Conservation (phyloP, 2,888 invertebrate species). For the Chrysomela aeneicollis region DNA sequence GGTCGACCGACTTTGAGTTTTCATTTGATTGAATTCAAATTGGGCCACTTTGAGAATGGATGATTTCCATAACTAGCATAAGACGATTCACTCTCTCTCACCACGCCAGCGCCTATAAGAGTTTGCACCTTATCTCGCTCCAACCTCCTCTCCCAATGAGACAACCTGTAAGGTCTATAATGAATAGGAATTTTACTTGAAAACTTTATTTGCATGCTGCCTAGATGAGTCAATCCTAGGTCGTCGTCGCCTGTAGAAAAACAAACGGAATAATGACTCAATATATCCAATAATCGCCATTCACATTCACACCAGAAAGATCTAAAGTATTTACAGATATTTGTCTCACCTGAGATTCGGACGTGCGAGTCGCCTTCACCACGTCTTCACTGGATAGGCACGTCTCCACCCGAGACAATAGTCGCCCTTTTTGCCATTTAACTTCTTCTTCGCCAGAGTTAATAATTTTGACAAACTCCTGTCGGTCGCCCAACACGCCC, state of each 20-base stretch:
- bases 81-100: constrained; percentile 30
- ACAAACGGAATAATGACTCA: background rate
- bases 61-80: constrained; percentile 27
- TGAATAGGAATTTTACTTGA: constrained; percentile 26
- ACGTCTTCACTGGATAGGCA: background rate
- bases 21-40: too few species aligned
- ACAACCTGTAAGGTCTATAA: too few species aligned
- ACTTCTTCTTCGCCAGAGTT: constrained; percentile 1
- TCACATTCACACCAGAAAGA: background rate
- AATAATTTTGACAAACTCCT: background rate
- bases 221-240: constrained; percentile 27
- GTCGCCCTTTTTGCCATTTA: background rate
- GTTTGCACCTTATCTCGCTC: constrained; percentile 25
- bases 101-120: constrained; percentile 25
- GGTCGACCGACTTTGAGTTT: too few species aligned
- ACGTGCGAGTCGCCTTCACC: background rate
- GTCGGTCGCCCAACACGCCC: background rate
- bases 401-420: constrained; percentile 2
- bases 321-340: background rate
- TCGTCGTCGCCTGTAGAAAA: constrained; percentile 21
- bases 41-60: too few species aligned
- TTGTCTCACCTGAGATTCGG: background rate
- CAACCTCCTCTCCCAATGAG: constrained; percentile 31
- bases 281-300: too few species aligned
- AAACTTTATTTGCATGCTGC: constrained; percentile 25